Percentiles rank a stretch among this genome's conserved stretches.
Conservation (phyloP, 2,113 vertebrate genomes). For the Cheirogaleus medius region DNA sequence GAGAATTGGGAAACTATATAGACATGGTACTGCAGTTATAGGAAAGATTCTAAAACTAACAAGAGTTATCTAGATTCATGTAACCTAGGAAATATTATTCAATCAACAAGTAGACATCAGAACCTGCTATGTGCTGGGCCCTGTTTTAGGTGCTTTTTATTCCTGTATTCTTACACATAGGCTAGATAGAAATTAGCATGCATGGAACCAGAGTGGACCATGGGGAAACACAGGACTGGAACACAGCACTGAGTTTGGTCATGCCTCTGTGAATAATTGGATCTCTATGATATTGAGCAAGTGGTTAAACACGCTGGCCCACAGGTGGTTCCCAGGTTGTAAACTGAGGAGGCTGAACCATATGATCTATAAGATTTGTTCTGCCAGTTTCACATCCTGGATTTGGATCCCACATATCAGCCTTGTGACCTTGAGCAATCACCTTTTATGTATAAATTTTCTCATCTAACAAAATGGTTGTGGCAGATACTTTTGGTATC, state of each 20-base stretch:
- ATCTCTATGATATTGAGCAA: background rate
- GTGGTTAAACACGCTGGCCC: background rate
- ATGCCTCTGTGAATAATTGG: background rate
- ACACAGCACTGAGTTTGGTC: background rate
- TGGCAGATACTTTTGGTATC: background rate
- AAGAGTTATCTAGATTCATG: background rate
- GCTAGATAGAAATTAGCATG: background rate
- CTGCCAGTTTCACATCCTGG: background rate
- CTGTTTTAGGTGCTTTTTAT: background rate
- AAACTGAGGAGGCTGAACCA: background rate
- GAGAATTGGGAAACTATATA: background rate
- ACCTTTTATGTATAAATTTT: background rate
- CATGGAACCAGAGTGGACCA: background rate
- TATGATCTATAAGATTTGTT: background rate
- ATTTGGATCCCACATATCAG: background rate
- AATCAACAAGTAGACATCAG: background rate
- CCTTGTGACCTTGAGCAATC: background rate
- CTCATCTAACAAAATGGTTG: background rate
- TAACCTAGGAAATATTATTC: background rate
- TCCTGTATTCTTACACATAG: background rate
- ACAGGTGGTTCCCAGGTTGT: background rate
- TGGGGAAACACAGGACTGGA: background rate
- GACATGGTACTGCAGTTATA: background rate
- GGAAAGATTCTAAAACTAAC: background rate
- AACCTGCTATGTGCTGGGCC: background rate